Percentiles rank a stretch among this genome's conserved stretches.
Evolutionary conservation across 2,888 invertebrate genomes (phyloP).

Genomic region (Lasioglossum lativentre): DNA sequence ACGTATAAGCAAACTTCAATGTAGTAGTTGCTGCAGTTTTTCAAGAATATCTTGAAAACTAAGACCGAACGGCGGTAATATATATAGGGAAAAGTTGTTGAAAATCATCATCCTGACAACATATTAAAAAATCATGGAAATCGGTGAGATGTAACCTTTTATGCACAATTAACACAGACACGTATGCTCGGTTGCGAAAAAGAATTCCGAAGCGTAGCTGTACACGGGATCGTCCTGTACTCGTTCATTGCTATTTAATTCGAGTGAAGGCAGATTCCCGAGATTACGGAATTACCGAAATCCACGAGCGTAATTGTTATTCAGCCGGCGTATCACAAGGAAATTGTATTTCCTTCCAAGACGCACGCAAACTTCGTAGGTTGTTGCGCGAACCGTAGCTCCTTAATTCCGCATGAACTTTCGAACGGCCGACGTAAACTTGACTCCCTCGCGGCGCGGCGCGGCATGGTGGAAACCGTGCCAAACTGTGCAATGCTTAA

Average conservation of each 20-base stretch:
- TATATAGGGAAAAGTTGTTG: too few relatives aligned
- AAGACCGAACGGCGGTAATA: too few relatives aligned
- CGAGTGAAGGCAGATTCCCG: constrained; percentile 26
- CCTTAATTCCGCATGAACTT: constrained; percentile 52
- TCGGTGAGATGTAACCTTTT: too few relatives aligned
- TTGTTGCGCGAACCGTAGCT: constrained; percentile 17
- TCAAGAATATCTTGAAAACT: too few relatives aligned
- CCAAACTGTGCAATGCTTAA: constrained; percentile 39
- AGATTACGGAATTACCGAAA: constrained; percentile 40
- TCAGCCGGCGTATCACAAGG: constrained; percentile 22
- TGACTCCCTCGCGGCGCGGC: constrained; percentile 2
- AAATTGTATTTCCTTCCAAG: constrained; percentile 42
- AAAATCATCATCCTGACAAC: too few relatives aligned
- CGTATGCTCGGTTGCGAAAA: not conserved
- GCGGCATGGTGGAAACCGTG: constrained; percentile 37
- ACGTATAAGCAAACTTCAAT: too few relatives aligned
- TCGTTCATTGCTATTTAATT: constrained; percentile 26
- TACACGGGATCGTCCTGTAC: not conserved
- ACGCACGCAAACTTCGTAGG: constrained; percentile 26
- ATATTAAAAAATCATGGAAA: too few relatives aligned
- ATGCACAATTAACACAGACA: not conserved
- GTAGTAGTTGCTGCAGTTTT: too few relatives aligned
- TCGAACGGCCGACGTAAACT: constrained; percentile 29
- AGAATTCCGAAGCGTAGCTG: not conserved
- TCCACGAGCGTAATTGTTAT: constrained; percentile 38